These are phyloP conservation scores for Piezodorus guildinii DNA, from an alignment of 1,140 invertebrate species.

Conservation along the genomic window DNA sequence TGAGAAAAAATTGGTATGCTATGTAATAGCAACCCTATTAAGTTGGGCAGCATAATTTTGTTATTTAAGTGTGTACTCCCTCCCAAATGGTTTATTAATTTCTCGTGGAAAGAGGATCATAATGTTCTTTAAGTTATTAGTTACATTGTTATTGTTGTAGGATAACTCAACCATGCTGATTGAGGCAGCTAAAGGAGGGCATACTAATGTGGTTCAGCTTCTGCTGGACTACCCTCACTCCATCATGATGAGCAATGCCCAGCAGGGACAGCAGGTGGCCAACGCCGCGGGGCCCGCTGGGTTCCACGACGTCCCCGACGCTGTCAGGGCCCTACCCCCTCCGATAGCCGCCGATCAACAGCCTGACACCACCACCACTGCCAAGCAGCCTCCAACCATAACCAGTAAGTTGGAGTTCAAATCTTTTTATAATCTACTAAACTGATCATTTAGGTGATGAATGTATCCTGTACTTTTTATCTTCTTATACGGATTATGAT, in stretches of 20 bases:
- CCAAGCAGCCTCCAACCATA: background rate
- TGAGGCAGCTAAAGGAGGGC: slow-evolving; percentile 94
- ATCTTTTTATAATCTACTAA: too few relatives aligned
- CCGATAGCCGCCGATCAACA: slow-evolving; percentile 1
- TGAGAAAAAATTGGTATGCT: too few relatives aligned
- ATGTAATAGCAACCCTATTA: too few relatives aligned
- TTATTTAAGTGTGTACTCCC: too few relatives aligned
- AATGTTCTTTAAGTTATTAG: too few relatives aligned
- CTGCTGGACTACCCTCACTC: slow-evolving; percentile 88
- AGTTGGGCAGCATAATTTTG: too few relatives aligned
- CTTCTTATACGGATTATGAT: too few relatives aligned
- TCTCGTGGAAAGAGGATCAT: too few relatives aligned
- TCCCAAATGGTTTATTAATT: too few relatives aligned
- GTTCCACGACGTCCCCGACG: slow-evolving; percentile 43
- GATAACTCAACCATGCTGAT: slow-evolving; percentile 98
- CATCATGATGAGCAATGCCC: slow-evolving; percentile 43
- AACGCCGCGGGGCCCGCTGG: background rate
- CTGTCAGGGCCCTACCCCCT: slow-evolving; percentile 35
- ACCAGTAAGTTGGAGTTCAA: background rate
- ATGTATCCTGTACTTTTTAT: too few relatives aligned
- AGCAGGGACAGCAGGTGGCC: slow-evolving; percentile 13
- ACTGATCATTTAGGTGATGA: too few relatives aligned
- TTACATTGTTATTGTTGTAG: slow-evolving; percentile 37
- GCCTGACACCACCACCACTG: background rate
- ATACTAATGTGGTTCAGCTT: slow-evolving; percentile 87